Base-by-base conservation (phyloP, 1,140 invertebrate genomes). In the Bombus fervidus region DNA sequence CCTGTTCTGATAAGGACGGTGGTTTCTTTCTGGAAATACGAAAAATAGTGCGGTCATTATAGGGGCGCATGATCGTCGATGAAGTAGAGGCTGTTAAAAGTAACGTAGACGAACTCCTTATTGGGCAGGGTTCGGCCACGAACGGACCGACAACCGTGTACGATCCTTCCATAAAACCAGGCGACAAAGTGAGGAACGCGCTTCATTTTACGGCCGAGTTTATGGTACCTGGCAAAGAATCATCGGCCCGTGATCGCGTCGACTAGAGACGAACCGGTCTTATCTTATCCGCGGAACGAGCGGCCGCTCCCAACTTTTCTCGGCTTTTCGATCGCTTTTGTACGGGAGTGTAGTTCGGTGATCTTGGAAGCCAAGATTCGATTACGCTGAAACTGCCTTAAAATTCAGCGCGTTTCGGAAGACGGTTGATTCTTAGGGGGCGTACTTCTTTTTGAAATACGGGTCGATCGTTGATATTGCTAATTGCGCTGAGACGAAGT, bases 141-240 rank as follows among this genome's bases (percentile, higher is more conserved):
- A 18, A 34, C 57, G 37, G 39, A 83, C 4, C 31, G 57, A 47
- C 68, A 68, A 64, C 53, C 62, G 57, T 66, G 57, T 66, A 43
- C 69, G 79, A 66, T 73, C 64, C 81, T 89, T 87, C 84, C 90
- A 91, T 91, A 91, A 91, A 91, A 89, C 37, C 81, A 83, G 81
- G 71, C 77, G 90, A 89, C 90, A 91, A 91, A 91, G 77, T 91
- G 90, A 91, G 78, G 83, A 86, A 91, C 87, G 89, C 83, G 86
- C 43, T 80, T 91, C 81, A 82, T 87, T 91, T 91, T 91, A 91
- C 86, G 83, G 66, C 75, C 86, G 74, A 83, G 66, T 91, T 91
- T 91, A 91, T 91, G 77, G 83, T 82, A 86, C 66, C 72, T 62
- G 81, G 47, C 57, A 31, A 57, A 82, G 85, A 86, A 75, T 90